These are phyloP conservation scores for Aramus guarauna DNA, from an alignment of 2,113 vertebrate species.

Conservation along the genomic window DNA sequence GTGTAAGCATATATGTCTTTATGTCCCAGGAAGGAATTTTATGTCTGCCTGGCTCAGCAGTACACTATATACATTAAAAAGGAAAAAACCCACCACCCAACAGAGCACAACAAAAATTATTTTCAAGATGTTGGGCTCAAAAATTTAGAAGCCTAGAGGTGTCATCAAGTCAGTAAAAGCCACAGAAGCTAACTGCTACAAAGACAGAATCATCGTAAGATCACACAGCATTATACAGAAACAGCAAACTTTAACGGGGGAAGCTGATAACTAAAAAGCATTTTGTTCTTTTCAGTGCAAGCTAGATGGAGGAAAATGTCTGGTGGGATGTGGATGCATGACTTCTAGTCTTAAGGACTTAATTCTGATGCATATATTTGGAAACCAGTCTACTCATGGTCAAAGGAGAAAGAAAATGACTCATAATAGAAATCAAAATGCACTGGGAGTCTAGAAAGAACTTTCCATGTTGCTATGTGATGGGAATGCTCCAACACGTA, in stretches of 20 bases:
- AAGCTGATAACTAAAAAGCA: not conserved
- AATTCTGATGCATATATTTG: not conserved
- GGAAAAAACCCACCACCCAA: not conserved
- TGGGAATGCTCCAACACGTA: not conserved
- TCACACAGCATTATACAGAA: not conserved
- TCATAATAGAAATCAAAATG: not conserved
- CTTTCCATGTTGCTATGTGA: not conserved
- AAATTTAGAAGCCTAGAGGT: not conserved
- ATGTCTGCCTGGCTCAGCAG: not conserved
- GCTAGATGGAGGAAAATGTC: not conserved
- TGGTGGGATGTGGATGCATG: not conserved
- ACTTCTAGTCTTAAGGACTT: not conserved
- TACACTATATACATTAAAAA: not conserved
- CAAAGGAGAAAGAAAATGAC: not conserved
- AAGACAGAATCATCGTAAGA: not conserved
- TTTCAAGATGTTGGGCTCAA: not conserved
- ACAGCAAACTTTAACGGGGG: not conserved
- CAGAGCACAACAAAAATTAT: not conserved
- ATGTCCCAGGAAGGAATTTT: conserved; percentile 1
- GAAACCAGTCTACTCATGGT: not conserved
- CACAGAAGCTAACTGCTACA: not conserved
- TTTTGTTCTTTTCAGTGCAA: not conserved
- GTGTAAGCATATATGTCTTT: not conserved
- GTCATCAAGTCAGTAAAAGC: not conserved
- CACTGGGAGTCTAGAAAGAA: not conserved